These are phyloP conservation scores for Gouania willdenowi DNA, from an alignment of 2,797 vertebrate genomes.

Conservation along the genomic window DNA sequence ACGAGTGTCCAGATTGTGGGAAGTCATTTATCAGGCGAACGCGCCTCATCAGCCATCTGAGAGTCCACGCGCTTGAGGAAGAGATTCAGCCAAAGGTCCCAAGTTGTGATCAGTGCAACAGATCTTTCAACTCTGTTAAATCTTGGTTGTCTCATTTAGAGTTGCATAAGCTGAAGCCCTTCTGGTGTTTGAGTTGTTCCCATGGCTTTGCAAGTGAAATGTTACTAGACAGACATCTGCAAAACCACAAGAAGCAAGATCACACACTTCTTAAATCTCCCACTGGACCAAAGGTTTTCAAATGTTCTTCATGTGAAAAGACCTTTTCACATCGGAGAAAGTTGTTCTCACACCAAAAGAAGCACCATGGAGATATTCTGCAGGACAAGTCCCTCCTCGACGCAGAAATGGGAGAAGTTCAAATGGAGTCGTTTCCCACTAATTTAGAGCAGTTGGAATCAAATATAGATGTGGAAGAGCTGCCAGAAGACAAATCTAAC, in stretches of 20 bases:
- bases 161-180: constrained; percentile 43
- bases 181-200: constrained; percentile 61
- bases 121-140: constrained; percentile 23
- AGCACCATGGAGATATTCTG: constrained; percentile 3
- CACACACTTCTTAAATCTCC: too few relatives aligned
- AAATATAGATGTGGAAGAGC: not conserved
- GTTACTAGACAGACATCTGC: constrained; percentile 45
- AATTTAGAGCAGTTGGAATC: not conserved
- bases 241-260: constrained; percentile 35
- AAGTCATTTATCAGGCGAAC: constrained; percentile 33
- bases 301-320: constrained; percentile 41
- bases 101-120: constrained; percentile 58
- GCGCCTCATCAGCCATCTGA: constrained; percentile 43
- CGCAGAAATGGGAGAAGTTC: not conserved
- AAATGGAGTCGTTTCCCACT: not conserved
- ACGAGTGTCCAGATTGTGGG: constrained; percentile 58
- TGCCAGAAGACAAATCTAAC: too few relatives aligned
- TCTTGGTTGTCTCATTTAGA: constrained; percentile 44
- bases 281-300: constrained; percentile 15
- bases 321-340: constrained; percentile 27
- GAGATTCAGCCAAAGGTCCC: not conserved
- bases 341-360: constrained; percentile 25
- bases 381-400: not conserved
- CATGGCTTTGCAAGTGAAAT: constrained; percentile 48
- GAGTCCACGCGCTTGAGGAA: constrained; percentile 19